These are phyloP conservation scores for Hippocampus zosterae DNA, from an alignment of 2,113 vertebrate genomes.

Conservation along the genomic window DNA sequence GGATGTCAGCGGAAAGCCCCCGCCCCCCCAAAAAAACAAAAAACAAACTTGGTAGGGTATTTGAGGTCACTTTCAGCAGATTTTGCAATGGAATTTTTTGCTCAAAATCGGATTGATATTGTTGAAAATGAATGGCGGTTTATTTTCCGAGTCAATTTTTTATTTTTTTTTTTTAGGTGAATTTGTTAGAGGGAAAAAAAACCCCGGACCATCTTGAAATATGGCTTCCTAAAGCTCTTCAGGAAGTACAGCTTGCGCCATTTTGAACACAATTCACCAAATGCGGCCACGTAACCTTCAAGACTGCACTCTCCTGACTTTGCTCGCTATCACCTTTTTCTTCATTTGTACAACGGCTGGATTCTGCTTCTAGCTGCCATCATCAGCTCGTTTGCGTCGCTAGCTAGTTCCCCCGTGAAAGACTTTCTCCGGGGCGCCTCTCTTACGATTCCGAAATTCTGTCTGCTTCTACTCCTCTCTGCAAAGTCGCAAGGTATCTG, in stretches of 20 bases:
- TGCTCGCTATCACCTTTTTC: conserved; percentile 3
- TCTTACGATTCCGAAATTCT: not conserved
- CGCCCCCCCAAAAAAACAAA: too few species aligned
- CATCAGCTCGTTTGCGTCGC: not conserved
- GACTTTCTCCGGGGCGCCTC: not conserved
- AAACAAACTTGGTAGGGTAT: too few species aligned
- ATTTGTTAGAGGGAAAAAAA: too few species aligned
- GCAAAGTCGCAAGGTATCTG: not conserved
- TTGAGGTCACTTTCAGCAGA: too few species aligned
- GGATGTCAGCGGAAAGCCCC: too few species aligned
- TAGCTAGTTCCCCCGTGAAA: conserved; percentile 3
- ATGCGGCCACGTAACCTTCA: not conserved
- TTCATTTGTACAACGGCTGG: not conserved
- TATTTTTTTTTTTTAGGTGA: too few species aligned
- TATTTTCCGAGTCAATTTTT: too few species aligned
- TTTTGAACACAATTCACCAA: not conserved
- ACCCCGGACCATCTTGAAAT: not conserved
- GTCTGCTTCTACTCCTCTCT: not conserved
- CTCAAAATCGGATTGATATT: too few species aligned
- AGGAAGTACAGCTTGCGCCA: not conserved
- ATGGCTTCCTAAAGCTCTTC: not conserved
- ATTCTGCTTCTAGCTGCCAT: not conserved
- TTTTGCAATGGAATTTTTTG: too few species aligned
- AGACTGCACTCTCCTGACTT: not conserved
- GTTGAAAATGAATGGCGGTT: too few species aligned